phyloP scores from a whole-genome alignment of 30 jellyfish, hydroid and myxozoan species.

The Haliclystus octoradiatus region DNA sequence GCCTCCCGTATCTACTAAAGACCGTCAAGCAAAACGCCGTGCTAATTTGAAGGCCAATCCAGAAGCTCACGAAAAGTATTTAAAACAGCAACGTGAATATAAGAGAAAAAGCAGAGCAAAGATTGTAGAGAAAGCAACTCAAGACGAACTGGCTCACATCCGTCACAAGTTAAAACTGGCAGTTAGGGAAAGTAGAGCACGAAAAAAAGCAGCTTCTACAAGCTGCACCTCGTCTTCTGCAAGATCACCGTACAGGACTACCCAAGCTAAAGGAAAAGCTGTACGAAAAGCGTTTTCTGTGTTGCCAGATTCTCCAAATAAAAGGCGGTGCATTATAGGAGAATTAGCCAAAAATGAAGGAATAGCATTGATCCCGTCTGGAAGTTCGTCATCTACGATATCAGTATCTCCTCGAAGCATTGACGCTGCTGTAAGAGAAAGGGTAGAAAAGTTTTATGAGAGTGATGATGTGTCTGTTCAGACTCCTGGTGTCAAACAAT shows the following conservation, averaged over 20 bases:
- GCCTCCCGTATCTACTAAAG: too few relatives aligned
- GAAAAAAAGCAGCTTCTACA: background rate
- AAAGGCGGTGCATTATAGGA: background rate
- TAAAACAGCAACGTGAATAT: too few relatives aligned
- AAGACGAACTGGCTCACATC: too few relatives aligned
- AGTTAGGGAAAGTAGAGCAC: background rate
- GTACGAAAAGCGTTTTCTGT: background rate
- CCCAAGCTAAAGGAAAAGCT: background rate
- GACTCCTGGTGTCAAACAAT: slow-evolving; percentile 21
- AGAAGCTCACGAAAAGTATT: too few relatives aligned
- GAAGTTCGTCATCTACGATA: slow-evolving; percentile 14
- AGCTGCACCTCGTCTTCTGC: background rate
- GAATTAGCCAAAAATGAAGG: background rate
- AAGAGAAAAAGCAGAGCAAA: too few relatives aligned
- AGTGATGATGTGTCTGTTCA: slow-evolving; percentile 25
- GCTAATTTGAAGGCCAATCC: too few relatives aligned
- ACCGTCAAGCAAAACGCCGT: too few relatives aligned
- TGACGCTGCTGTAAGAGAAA: background rate
- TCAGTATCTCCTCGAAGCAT: too few relatives aligned
- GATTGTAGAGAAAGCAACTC: too few relatives aligned
- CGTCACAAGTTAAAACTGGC: background rate
- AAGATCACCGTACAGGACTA: background rate
- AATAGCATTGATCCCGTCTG: background rate
- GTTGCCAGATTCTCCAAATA: background rate
- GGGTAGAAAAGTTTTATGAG: background rate